A percentile compares a stretch with the other conserved stretches of the same genome.
These are phyloP conservation scores for Troilus luridus DNA, from an alignment of 2,888 invertebrate genomes.

Conservation along the genomic window DNA sequence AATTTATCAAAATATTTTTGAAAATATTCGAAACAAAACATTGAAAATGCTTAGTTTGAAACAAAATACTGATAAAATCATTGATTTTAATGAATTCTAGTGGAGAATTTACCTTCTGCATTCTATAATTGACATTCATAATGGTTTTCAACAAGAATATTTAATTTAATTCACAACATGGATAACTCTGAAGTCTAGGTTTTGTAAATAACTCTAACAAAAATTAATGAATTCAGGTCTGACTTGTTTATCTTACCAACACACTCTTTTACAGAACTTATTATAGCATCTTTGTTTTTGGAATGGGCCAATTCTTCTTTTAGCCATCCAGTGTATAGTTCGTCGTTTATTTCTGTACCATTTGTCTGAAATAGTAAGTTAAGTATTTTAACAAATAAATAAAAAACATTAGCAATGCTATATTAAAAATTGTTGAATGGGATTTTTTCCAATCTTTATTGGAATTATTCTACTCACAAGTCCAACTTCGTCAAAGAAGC, in stretches of 20 bases:
- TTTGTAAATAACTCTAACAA: not conserved
- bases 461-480: constrained; percentile 40
- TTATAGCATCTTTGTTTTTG: constrained; percentile 38
- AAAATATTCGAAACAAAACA: no score
- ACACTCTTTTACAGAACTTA: constrained; percentile 42
- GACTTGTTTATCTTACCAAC: not conserved
- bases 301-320: constrained; percentile 51
- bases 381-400: not conserved
- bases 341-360: constrained; percentile 53
- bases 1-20: no score
- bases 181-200: not conserved
- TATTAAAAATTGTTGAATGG: not conserved
- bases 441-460: not conserved
- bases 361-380: constrained; percentile 36
- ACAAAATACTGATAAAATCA: not conserved
- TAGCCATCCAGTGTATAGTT: constrained; percentile 50
- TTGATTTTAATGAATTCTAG: not conserved
- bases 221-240: not conserved
- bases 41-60: no score
- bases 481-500: constrained; percentile 58
- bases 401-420: not conserved
- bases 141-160: not conserved
- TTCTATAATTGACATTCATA: not conserved
- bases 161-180: no score
- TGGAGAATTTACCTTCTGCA: not conserved